These are phyloP conservation scores for Ophion obscuratus DNA, from an alignment of 2,888 invertebrate genomes.

Conservation along the genomic window DNA sequence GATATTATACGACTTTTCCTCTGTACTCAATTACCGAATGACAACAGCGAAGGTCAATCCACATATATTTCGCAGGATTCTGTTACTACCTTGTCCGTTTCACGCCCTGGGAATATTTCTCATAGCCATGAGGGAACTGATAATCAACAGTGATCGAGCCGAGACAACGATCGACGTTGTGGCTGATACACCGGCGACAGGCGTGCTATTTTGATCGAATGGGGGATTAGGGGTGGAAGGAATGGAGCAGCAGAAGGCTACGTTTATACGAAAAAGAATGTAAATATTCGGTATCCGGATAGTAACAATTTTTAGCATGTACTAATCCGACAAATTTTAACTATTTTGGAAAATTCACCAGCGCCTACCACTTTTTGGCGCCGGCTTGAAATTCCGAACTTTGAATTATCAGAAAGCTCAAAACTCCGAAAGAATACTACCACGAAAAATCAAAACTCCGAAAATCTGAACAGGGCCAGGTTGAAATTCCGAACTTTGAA, in stretches of 20 bases:
- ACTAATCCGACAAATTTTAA: background rate
- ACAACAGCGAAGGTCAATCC: background rate
- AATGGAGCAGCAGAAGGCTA: background rate
- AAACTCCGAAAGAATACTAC: no score
- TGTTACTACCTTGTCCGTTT: slow-evolving; percentile 38
- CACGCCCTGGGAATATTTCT: slow-evolving; percentile 53
- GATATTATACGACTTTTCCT: background rate
- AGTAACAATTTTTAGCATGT: background rate
- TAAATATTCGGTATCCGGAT: background rate
- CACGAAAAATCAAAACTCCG: no score
- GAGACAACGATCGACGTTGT: slow-evolving; percentile 54
- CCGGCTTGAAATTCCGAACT: no score
- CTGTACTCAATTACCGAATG: background rate
- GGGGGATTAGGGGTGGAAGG: background rate
- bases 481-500: no score
- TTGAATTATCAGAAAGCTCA: no score
- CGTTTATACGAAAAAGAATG: background rate
- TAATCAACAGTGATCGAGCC: slow-evolving; percentile 46
- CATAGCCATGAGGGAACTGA: slow-evolving; percentile 52
- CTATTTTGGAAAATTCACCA: no score
- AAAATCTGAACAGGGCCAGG: no score
- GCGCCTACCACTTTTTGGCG: no score
- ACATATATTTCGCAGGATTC: slow-evolving; percentile 37
- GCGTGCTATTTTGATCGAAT: slow-evolving; percentile 48
- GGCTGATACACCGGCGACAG: slow-evolving; percentile 45